Evolutionary conservation across 1,140 invertebrate species (phyloP).

Genomic region (Drosophila repletoides): DNA sequence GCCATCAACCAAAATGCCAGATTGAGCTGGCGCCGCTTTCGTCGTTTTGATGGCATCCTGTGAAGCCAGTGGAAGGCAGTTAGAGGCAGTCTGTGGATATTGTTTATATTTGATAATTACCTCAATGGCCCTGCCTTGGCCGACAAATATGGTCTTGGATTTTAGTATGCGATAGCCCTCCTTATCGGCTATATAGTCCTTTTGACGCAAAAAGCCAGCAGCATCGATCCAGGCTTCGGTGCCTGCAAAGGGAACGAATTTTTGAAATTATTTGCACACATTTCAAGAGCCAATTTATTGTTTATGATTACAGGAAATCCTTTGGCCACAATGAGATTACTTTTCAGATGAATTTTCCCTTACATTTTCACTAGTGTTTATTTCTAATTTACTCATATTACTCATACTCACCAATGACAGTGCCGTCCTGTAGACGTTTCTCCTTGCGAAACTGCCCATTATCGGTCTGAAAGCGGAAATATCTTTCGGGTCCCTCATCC

Average conservation of each 20-base stretch:
- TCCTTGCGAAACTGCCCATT: constrained; percentile 95
- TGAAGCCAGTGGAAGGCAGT: constrained; percentile 10
- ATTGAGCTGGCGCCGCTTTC: constrained; percentile 87
- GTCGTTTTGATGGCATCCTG: constrained; percentile 87
- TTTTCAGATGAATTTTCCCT: constrained; percentile 1
- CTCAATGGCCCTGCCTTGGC: constrained; percentile 86
- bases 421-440: constrained; percentile 91
- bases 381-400: background rate
- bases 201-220: constrained; percentile 89
- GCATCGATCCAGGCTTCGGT: constrained; percentile 93
- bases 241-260: constrained; percentile 76
- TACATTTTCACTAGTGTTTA: constrained; percentile 3
- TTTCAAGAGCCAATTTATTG: background rate
- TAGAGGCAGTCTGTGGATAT: background rate
- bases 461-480: constrained; percentile 93
- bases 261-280: background rate
- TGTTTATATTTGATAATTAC: constrained; percentile 35
- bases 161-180: constrained; percentile 91
- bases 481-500: constrained; percentile 93
- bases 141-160: constrained; percentile 91
- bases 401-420: constrained; percentile 86
- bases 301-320: background rate
- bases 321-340: constrained; percentile 13
- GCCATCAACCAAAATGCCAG: constrained; percentile 85
- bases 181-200: constrained; percentile 93